Evolutionary conservation across 2,113 vertebrate genomes (phyloP).

Genomic region (Sturnira hondurensis): DNA sequence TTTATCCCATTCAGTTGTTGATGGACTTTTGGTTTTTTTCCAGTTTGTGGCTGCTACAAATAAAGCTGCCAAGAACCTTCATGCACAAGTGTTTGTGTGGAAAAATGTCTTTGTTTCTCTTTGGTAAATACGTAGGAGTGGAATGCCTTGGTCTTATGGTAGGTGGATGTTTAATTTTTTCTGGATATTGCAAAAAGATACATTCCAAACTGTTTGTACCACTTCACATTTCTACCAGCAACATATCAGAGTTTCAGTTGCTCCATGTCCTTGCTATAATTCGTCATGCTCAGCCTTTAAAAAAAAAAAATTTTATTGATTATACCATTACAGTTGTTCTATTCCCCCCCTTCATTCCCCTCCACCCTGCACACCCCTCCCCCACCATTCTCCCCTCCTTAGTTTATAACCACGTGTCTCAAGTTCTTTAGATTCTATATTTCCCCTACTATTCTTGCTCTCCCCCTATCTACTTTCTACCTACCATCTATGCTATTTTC

Average conservation of each 20-base stretch:
- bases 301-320: too few relatives aligned
- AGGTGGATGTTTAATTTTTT: background rate
- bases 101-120: background rate
- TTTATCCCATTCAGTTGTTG: background rate
- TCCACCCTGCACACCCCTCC: too few relatives aligned
- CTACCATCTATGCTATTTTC: too few relatives aligned
- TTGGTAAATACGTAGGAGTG: background rate
- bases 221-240: background rate
- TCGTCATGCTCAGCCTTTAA: background rate
- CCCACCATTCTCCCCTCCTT: too few relatives aligned
- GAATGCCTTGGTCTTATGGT: background rate
- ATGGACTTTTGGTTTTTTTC: slow-evolving; percentile 30
- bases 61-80: background rate
- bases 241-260: background rate
- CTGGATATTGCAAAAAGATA: background rate
- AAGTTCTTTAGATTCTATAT: too few relatives aligned
- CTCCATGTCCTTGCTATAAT: background rate
- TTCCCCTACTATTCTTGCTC: too few relatives aligned
- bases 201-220: background rate
- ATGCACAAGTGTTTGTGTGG: background rate
- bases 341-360: too few relatives aligned
- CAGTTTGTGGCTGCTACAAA: background rate
- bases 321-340: too few relatives aligned
- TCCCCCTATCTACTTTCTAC: too few relatives aligned
- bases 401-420: too few relatives aligned